phyloP scores from a whole-genome alignment of 2,888 invertebrate genomes.

The Drosophila robusta region DNA sequence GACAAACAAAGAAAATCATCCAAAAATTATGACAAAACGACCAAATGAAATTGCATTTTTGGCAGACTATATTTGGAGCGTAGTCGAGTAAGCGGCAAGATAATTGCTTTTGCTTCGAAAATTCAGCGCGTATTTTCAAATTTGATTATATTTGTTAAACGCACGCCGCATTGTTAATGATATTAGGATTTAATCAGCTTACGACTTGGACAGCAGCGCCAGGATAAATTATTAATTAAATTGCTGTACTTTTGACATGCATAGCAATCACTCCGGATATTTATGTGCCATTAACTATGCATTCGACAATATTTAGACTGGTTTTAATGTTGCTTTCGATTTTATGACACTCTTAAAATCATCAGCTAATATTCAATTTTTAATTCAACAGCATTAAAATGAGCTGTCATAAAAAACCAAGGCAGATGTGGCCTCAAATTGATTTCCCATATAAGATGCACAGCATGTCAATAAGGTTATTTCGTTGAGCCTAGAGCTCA shows the following conservation, averaged over 20 bases:
- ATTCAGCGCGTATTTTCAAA: not conserved
- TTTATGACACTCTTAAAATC: conserved; percentile 5
- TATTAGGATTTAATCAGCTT: conserved; percentile 7
- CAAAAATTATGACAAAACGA: conserved; percentile 17
- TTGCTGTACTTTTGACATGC: conserved; percentile 1
- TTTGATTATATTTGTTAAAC: not conserved
- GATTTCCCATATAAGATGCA: conserved; percentile 12
- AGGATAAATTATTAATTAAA: not conserved
- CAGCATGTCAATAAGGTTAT: conserved; percentile 7
- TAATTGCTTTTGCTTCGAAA: conserved; percentile 12
- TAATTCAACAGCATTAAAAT: conserved; percentile 31
- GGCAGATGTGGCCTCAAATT: conserved; percentile 37
- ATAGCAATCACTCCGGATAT: not conserved
- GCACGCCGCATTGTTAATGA: not conserved
- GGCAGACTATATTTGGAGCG: not conserved
- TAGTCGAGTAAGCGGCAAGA: not conserved
- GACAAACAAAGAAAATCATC: conserved; percentile 14
- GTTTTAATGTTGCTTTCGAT: not conserved
- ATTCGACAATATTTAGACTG: not conserved
- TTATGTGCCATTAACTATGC: too few relatives aligned
- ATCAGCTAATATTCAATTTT: conserved; percentile 43
- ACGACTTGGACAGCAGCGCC: not conserved
- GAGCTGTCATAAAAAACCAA: conserved; percentile 37
- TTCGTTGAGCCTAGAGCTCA: not conserved
- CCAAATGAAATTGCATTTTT: conserved; percentile 30